Evolutionary conservation across 1,140 invertebrate species (phyloP), one percentile per base, ranked within the genome.

Genomic region (Notospermus geniculatus): DNA sequence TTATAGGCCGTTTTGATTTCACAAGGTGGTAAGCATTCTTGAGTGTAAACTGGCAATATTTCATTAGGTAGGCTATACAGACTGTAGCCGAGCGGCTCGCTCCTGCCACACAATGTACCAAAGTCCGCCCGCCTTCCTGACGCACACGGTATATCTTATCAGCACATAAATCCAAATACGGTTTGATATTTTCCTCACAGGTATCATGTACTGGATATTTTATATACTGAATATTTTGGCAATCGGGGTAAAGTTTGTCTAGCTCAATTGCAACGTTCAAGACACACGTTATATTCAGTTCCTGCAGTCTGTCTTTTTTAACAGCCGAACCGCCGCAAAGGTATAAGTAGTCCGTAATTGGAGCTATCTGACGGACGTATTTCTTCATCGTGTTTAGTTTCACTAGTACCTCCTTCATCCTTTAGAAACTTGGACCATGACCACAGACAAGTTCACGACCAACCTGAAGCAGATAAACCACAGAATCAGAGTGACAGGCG

Each of bases 41-140:
- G 4, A 97, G 83, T 1, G 86, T 85, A 85, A 95, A 87, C 46
- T 86, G 80, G 45, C 87, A 84, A 74, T 91, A 88, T 78, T 93
- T 93, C 79, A 97, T 89, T 1, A 96, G 83, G 79, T 95, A 95
- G 0, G 91, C 93, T 43, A 97, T 82, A 71, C 90, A 91, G 0
- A 97, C 82, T 1, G 89, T 86, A 1, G 93, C 90, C 0, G 91
- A 94, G 54, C 93, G 84, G 64, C 89, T 91, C 0, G 95, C 89
- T 1, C 93, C 93, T 1, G 93, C 93, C 0, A 93, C 88, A 73
- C 93, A 95, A 79, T 95, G 92, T 0, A 95, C 88, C 63, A 95
- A 75, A 0, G 89, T 88, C 62, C 86, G 84, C n/a, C 91, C 90
- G 2, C 89, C 60, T 36, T 53, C 61, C 41, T 66, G 60, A 30